Evolutionary conservation across 2,113 vertebrate genomes (phyloP).

Genomic region (Electrona antarctica): DNA sequence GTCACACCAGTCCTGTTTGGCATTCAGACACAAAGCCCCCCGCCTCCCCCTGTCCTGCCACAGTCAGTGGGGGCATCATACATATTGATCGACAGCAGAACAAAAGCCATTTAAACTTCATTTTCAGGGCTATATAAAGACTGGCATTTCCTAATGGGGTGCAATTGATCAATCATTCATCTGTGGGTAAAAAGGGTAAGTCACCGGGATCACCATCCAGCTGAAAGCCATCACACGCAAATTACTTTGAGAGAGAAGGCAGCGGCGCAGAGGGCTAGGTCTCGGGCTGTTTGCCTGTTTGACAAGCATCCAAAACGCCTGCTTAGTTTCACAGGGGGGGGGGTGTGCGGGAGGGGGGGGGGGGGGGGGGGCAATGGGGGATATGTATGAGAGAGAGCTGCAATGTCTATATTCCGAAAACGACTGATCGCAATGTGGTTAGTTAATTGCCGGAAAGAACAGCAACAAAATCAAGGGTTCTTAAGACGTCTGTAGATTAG

Average conservation of each 20-base stretch:
- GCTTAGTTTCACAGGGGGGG: slow-evolving; percentile 15
- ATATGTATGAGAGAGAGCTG: slow-evolving; percentile 21
- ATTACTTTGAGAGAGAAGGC: slow-evolving; percentile 50
- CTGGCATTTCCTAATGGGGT: slow-evolving; percentile 78
- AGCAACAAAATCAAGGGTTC: slow-evolving; percentile 65
- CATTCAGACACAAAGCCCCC: slow-evolving; percentile 51
- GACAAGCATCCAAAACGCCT: slow-evolving; percentile 23
- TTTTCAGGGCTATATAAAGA: slow-evolving; percentile 70
- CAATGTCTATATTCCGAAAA: slow-evolving; percentile 60
- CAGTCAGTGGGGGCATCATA: slow-evolving; percentile 46
- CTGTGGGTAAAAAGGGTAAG: slow-evolving; percentile 71
- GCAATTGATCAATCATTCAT: slow-evolving; percentile 84
- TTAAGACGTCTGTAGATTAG: slow-evolving; percentile 65
- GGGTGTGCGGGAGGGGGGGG: too few relatives aligned
- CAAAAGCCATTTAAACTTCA: slow-evolving; percentile 72
- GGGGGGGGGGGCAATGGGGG: too few relatives aligned
- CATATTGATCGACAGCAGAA: slow-evolving; percentile 72
- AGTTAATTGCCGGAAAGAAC: slow-evolving; percentile 57
- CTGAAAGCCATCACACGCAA: slow-evolving; percentile 61
- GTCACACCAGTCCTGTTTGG: background rate
- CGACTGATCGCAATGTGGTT: slow-evolving; percentile 59
- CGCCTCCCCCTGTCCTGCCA: slow-evolving; percentile 18
- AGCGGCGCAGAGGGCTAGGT: slow-evolving; percentile 12
- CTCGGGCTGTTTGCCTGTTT: slow-evolving; percentile 28
- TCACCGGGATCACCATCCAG: slow-evolving; percentile 61